Base-by-base conservation (phyloP, 2,113 vertebrate genomes). In the Sorex fumeus region DNA sequence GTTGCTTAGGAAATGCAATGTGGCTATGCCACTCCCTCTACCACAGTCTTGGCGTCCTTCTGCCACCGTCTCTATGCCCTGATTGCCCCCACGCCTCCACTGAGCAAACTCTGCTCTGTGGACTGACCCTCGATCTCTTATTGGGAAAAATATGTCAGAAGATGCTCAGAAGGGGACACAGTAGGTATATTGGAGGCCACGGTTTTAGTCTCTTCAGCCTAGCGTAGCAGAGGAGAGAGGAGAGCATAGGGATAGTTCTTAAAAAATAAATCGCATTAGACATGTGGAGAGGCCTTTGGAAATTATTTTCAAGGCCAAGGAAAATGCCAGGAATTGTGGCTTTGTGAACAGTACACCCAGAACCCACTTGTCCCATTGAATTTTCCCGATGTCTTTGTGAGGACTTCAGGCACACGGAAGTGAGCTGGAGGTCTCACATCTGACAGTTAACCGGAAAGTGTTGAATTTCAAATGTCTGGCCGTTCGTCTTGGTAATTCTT, bases 151-250 rank as follows among this genome's bases (percentile, higher is more conserved):
- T 57, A 60, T 4, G 71, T 88, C 21, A 50, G 85, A 50, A 84
- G 30, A 81, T 36, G 32, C 79, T 70, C 6, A 25, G 40, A 84
- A 45, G 47, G 74, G 45, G 36, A 7, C 40, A 18, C 76, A 87
- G 57, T 80, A 70, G 62, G 43, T 36, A 70, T 77, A 34, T 83
- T 53, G 75, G 34, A 78, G 77, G 50, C 93, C n/a, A 27, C 60
- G 10, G 23, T 77, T 80, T 83, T 6, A 19, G 43, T 77, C 69
- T 96, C n/a, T 64, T 66, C 19, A 78, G 28, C 28, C 16, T 85
- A 82, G 27, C 8, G 28, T 82, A 69, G 62, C 16, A 64, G 23
- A 60, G 76, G 64, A 69, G 34, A 32, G 27, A 70, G 47, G 32
- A 6, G 69, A 64, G 89, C 74, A n/a, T 21, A n/a, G 12, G 19